Evolutionary conservation across 2,888 invertebrate species (phyloP), one percentile per base, ranked within the genome.

Genomic region (Conus canariensis): DNA sequence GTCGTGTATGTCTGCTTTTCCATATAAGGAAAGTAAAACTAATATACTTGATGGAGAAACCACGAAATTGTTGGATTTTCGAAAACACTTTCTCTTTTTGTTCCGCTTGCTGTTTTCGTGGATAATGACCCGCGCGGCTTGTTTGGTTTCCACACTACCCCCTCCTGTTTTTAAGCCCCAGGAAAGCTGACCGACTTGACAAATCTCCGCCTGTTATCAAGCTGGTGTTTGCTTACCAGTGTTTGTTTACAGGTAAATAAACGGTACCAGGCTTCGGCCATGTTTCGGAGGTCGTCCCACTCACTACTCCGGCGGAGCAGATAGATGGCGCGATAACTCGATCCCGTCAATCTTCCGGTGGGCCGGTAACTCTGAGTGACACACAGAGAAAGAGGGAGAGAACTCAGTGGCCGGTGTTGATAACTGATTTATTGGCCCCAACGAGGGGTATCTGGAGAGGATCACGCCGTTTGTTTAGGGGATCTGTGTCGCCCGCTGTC

Each of bases 241-340:
- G 77, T 77, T 82, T 82, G 82, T 82, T 82, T 82, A 82, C 82
- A 5, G 7, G 56, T 82, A 82, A 82, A 82, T 56, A 82, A 82
- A 82, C 56, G 19, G 19, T 22, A 19, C 82, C 56, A 19, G 56
- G 45, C 82, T 56, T 82, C 7, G 4, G 16, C 16, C 8, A 14
- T 22, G 70, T 16, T 8, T 70, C 70, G 19, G 9, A 0, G 19
- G 56, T 56, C 25, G 10, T 82, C 56, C 82, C 70, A 22, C 70
- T 22, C 70, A 70, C 70, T 70, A 22, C 82, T 56, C 4, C 56
- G 14, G 7, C 56, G 7, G 56, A 9, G 16, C 82, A 82, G 82
- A 82, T 82, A 82, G 82, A 82, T 82, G 82, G 56, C 9, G 70
- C n/a, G 82, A 82, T 82, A 82, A 82, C 56, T 16, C 14, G 82